A percentile compares a stretch with the other conserved stretches of the same genome.
phyloP scores from a whole-genome alignment of 2,888 invertebrate species.

The Dynastes hyllus region DNA sequence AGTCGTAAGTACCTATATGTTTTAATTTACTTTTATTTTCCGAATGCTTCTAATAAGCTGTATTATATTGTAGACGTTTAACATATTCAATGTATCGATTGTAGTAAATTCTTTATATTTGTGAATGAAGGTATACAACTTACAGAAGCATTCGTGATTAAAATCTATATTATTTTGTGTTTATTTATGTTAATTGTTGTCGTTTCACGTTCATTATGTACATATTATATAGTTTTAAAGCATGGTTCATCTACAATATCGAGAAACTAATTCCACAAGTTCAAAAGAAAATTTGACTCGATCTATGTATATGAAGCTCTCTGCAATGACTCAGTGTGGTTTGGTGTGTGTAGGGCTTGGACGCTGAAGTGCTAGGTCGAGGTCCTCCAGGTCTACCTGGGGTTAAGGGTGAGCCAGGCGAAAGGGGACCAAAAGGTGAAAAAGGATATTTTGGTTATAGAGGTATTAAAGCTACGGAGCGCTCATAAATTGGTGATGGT shows the following conservation, averaged over 20 bases:
- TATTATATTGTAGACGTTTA: background rate
- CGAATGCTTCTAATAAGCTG: constrained; percentile 30
- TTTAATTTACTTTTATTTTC: constrained; percentile 49
- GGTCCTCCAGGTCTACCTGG: constrained; percentile 81
- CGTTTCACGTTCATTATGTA: constrained; percentile 37
- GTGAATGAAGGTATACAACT: background rate
- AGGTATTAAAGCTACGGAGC: constrained; percentile 65
- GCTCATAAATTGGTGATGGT: constrained; percentile 11
- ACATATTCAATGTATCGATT: background rate
- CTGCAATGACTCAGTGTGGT: constrained; percentile 64
- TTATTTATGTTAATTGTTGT: constrained; percentile 16
- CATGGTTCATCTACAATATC: constrained; percentile 36
- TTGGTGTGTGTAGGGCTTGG: constrained; percentile 72
- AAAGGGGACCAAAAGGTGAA: constrained; percentile 72
- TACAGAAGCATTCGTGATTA: constrained; percentile 18
- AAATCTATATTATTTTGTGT: constrained; percentile 15
- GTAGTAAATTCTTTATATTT: background rate
- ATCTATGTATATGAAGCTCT: constrained; percentile 45
- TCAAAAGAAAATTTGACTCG: constrained; percentile 15
- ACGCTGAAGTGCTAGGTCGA: constrained; percentile 75
- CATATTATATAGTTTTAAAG: constrained; percentile 42
- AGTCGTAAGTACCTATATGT: constrained; percentile 54
- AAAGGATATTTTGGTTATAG: constrained; percentile 73
- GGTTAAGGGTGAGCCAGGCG: constrained; percentile 75
- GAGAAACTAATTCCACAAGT: constrained; percentile 6